Base-by-base conservation (phyloP, 1,140 invertebrate species). In the Probaryconus sp. region DNA sequence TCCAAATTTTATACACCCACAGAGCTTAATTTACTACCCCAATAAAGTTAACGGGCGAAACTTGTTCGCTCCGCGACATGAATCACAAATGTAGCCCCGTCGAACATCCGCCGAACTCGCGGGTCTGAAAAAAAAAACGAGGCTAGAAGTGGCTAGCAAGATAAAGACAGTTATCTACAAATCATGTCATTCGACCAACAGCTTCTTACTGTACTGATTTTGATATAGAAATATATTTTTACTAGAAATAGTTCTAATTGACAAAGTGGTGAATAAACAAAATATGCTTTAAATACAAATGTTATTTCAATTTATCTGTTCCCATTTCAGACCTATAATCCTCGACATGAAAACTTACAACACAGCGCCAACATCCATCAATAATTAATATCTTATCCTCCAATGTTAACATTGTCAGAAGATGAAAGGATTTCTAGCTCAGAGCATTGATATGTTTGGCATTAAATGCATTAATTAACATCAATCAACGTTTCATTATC, bases 11-110 rank as follows among this genome's bases (percentile, higher is more conserved):
- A 76, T 76, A 71, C 63, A 76, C 74, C 45, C 68, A 21, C 67
- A 45, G 43, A 72, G 51, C 63, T 76, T 77, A 77, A 77, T 77
- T 77, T 72, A 68, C 63, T 72, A 64, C 56, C 38, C 63, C 58
- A 69, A 77, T 77, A 77, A 77, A 77, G 68, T 69, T 72, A 72
- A 77, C 67, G 64, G 63, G 58, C 48, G 51, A 77, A 77, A 77
- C 63, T 72, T 77, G 74, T 64, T 68, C 56, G 31, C 42, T 64
- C 26, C 68, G 58, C 37, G 74, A 68, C 56, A 55, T 72, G 63
- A 77, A 72, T 72, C 58, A 50, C 16, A 77, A 77, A 53, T 55
- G 48, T 50, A 58, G 20, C 48, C 30, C 28, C 50, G 43, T 58
- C 38, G 11, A 40, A n/a, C n/a, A n/a, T 38, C 42, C n/a, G 48